Evolutionary conservation across 2,888 invertebrate genomes (phyloP).

Genomic region (Cosmorhoe ocellata): DNA sequence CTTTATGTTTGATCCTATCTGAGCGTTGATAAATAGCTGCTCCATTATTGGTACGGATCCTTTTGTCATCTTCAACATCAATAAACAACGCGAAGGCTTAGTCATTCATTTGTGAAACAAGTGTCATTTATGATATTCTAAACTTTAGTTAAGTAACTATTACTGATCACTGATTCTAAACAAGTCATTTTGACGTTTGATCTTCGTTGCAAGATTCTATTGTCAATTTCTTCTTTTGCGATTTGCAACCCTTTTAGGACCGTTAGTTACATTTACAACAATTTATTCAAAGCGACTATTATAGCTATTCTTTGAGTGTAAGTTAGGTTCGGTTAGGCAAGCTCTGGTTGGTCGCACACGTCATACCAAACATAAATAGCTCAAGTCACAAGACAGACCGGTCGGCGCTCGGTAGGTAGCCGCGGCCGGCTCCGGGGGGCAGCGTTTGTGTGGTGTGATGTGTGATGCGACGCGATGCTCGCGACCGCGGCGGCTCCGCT

Average conservation of each 20-base stretch:
- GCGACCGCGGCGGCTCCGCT: conserved; percentile 53
- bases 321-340: conserved; percentile 8
- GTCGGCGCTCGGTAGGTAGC: conserved; percentile 45
- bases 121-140: conserved; percentile 12
- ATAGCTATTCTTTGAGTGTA: conserved; percentile 2
- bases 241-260: not conserved
- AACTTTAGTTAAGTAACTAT: not conserved
- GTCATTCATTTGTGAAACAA: conserved; percentile 14
- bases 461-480: conserved; percentile 46
- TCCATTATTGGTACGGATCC: conserved; percentile 14
- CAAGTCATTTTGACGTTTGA: too few relatives aligned
- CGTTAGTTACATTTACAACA: not conserved
- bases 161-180: too few relatives aligned
- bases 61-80: conserved; percentile 17
- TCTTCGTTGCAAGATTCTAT: conserved; percentile 1
- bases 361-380: conserved; percentile 61
- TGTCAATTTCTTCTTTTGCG: conserved; percentile 1
- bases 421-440: conserved; percentile 29
- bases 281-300: too few relatives aligned
- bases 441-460: conserved; percentile 35
- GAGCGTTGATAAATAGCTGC: conserved; percentile 21
- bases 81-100: conserved; percentile 9
- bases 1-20: conserved; percentile 34
- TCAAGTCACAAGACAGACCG: conserved; percentile 78
- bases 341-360: conserved; percentile 36